These are phyloP conservation scores for Margarornis squamiger DNA, from an alignment of 2,797 vertebrate species.

Conservation along the genomic window DNA sequence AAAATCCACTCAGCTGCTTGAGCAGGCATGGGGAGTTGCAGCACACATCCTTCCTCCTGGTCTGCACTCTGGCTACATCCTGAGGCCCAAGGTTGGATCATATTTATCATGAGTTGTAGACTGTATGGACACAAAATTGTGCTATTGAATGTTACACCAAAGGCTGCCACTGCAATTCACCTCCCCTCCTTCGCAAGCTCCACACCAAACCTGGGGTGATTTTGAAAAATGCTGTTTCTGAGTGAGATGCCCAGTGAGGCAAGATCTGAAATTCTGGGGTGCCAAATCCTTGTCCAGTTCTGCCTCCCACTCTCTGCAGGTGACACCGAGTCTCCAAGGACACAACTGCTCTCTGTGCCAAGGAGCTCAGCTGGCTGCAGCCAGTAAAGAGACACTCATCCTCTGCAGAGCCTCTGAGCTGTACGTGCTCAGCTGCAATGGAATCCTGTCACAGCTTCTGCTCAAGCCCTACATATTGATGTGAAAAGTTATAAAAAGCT, in stretches of 20 bases:
- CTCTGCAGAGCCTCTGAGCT: not conserved
- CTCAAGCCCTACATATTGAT: not conserved
- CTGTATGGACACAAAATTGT: not conserved
- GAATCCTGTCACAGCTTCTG: not conserved
- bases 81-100: not conserved
- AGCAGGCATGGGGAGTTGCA: not conserved
- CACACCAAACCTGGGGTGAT: not conserved
- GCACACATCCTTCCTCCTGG: not conserved
- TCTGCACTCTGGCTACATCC: not conserved
- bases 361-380: not conserved
- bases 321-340: not conserved
- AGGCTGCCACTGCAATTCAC: not conserved
- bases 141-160: not conserved
- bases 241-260: not conserved
- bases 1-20: not conserved
- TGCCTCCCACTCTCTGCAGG: not conserved
- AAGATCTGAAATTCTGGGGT: rapidly evolving
- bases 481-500: conserved; percentile 25
- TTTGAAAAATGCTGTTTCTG: not conserved
- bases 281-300: not conserved
- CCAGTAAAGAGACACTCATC: not conserved
- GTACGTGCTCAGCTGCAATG: not conserved
- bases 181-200: not conserved
- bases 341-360: not conserved
- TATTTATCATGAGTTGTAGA: not conserved